Percentiles rank a stretch among this genome's conserved stretches.
Conservation (phyloP, 2,888 invertebrate genomes). For the Xylota segnis region DNA sequence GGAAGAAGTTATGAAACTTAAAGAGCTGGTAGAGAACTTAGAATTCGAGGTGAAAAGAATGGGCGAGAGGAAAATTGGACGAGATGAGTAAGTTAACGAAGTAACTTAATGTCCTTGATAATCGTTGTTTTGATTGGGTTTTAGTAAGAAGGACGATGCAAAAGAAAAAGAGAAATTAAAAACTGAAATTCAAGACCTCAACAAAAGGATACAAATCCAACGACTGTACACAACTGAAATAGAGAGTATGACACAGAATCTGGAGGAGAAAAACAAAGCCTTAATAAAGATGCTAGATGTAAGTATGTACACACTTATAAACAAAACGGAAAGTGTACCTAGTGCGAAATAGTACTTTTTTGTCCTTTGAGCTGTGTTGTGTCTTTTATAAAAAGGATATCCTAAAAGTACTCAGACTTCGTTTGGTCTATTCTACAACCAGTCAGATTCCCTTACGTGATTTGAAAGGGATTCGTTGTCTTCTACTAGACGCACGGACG, state of each 20-base stretch:
- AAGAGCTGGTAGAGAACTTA: constrained; percentile 81
- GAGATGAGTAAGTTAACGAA: constrained; percentile 78
- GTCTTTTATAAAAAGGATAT: too few relatives aligned
- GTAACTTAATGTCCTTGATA: neutral
- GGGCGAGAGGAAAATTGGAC: constrained; percentile 80
- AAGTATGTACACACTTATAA: constrained; percentile 34
- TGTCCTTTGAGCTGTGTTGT: too few relatives aligned
- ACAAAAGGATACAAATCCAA: constrained; percentile 82
- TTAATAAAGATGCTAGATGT: constrained; percentile 83
- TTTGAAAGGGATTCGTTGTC: too few relatives aligned
- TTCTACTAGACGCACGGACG: too few relatives aligned
- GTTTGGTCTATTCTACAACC: too few relatives aligned
- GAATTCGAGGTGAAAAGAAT: constrained; percentile 81
- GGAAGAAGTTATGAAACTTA: constrained; percentile 81
- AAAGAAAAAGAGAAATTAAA: constrained; percentile 83
- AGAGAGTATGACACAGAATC: constrained; percentile 81
- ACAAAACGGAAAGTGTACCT: too few relatives aligned
- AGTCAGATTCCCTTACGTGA: too few relatives aligned
- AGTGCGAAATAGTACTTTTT: too few relatives aligned
- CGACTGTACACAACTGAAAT: constrained; percentile 82
- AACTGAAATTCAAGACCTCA: constrained; percentile 82
- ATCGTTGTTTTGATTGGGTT: neutral
- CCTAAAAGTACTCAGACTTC: too few relatives aligned
- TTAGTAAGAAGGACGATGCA: constrained; percentile 80
- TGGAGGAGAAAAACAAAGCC: constrained; percentile 83